Conservation (phyloP, 2,888 invertebrate species). For the Serrognathus titanus region DNA sequence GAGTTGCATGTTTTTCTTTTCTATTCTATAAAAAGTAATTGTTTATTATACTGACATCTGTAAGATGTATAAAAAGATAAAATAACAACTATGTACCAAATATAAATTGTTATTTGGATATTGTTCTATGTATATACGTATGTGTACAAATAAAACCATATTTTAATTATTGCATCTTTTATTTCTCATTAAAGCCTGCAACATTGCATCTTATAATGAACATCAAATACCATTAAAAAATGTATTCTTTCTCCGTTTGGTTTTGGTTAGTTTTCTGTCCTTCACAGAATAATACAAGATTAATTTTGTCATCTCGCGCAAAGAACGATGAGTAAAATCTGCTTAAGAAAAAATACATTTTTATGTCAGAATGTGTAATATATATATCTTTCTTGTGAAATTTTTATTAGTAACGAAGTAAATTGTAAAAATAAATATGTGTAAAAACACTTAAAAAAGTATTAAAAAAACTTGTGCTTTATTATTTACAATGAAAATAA, state of each 20-base stretch:
- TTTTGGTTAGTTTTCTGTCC: not conserved
- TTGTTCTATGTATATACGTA: no score
- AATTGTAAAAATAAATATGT: not conserved
- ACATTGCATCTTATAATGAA: constrained; percentile 1
- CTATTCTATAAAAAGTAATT: no score
- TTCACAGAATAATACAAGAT: not conserved
- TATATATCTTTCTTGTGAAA: not conserved
- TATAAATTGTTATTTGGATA: no score
- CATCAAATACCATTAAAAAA: not conserved
- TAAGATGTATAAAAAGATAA: no score
- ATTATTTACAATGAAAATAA: not conserved
- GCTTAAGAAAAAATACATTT: not conserved
- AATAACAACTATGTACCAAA: no score
- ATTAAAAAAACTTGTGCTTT: not conserved
- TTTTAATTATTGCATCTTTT: not conserved
- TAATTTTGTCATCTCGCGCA: not conserved
- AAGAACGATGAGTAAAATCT: not conserved
- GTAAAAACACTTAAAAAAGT: not conserved
- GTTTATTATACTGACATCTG: no score
- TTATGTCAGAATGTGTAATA: not conserved
- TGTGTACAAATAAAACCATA: no score
- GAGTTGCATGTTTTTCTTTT: no score
- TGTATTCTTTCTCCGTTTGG: not conserved
- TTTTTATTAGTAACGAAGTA: not conserved
- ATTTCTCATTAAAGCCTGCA: not conserved